Percentiles rank a stretch among this genome's conserved stretches.
Evolutionary conservation across 1,140 invertebrate genomes (phyloP).

Genomic region (Lethrus apterus): DNA sequence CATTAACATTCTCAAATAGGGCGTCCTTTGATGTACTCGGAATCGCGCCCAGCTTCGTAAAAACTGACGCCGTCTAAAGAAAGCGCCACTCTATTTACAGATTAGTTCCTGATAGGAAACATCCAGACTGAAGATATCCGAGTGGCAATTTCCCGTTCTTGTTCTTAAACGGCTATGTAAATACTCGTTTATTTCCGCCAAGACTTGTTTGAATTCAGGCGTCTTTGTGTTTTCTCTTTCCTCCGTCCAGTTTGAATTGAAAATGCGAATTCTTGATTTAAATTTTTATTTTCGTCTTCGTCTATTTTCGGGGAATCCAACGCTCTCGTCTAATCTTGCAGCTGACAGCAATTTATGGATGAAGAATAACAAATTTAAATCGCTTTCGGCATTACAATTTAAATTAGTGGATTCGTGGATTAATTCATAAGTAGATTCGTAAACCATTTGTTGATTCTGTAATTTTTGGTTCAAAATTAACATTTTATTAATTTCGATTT

Average conservation of each 20-base stretch:
- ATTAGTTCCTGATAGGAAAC: conserved; percentile 28
- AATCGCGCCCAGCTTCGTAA: background rate
- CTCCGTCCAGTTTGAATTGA: background rate
- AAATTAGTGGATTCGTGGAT: no score
- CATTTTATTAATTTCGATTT: no score
- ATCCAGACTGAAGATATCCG: conserved; percentile 22
- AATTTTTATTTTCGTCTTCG: no score
- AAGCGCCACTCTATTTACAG: conserved; percentile 28
- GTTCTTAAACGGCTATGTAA: conserved; percentile 35
- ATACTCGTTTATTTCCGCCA: conserved; percentile 31
- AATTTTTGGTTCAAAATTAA: no score
- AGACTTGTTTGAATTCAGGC: conserved; percentile 29
- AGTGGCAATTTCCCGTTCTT: conserved; percentile 34
- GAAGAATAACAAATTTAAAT: no score
- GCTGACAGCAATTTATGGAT: no score
- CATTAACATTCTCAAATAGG: conserved; percentile 11
- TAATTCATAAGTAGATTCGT: no score
- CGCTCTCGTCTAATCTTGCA: no score
- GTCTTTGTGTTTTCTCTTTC: conserved; percentile 23
- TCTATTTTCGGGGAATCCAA: no score
- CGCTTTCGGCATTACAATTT: no score
- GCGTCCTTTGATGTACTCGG: conserved; percentile 8
- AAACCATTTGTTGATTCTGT: no score
- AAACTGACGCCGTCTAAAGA: background rate
- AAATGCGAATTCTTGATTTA: no score